Conservation (phyloP, 2,797 vertebrate genomes). For the Paguma larvata region DNA sequence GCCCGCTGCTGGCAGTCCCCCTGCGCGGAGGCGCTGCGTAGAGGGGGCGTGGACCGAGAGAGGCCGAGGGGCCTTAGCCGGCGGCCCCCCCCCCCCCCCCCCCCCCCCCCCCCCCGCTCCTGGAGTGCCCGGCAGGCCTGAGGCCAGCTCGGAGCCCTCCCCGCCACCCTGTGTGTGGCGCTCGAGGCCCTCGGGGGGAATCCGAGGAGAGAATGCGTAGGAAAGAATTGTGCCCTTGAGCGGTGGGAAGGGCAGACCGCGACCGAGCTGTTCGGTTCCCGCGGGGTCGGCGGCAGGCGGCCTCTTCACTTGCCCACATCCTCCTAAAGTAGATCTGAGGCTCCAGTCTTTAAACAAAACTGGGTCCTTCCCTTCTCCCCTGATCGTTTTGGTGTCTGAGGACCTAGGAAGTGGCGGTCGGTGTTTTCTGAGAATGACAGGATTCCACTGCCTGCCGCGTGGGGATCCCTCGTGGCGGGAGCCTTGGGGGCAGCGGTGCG, state of each 20-base stretch:
- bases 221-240: not conserved
- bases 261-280: not conserved
- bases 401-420: too few species aligned
- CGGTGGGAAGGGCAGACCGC: not conserved
- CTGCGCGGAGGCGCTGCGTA: too few species aligned
- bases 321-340: not conserved
- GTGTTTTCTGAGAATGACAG: not conserved
- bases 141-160: too few species aligned
- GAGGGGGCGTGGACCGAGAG: too few species aligned
- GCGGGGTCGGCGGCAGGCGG: not conserved
- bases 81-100: too few species aligned
- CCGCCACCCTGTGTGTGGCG: fast-evolving
- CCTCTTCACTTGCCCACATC: not conserved
- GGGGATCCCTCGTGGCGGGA: not conserved
- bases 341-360: not conserved
- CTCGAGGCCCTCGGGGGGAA: fast-evolving
- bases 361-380: not conserved
- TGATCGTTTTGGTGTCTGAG: not conserved
- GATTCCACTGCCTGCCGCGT: not conserved
- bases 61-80: too few species aligned
- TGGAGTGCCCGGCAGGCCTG: too few species aligned
- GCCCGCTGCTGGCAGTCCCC: conserved; percentile 60
- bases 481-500: not conserved
- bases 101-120: fast-evolving
- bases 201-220: not conserved